Percentiles rank a stretch among this genome's conserved stretches.
Evolutionary conservation across 2,888 invertebrate species (phyloP).

Genomic region (Operophtera brumata): DNA sequence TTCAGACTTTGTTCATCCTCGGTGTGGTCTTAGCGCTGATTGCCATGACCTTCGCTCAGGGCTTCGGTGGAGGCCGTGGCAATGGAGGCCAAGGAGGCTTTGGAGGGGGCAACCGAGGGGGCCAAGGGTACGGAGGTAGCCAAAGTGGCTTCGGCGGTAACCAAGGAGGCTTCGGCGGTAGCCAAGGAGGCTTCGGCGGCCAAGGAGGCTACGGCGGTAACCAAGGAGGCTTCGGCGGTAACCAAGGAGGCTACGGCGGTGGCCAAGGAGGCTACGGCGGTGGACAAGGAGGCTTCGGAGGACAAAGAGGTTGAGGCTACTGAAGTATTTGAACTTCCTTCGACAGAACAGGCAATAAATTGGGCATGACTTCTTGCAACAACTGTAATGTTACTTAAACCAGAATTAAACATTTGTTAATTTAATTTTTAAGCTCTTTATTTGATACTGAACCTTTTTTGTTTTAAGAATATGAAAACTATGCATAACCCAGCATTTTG

Average conservation of each 20-base stretch:
- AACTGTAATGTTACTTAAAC: not conserved
- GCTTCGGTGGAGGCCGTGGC: conserved; percentile 24
- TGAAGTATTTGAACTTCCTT: not conserved
- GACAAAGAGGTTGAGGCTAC: not conserved
- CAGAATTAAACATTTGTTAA: conserved; percentile 8
- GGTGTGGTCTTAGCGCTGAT: conserved; percentile 37
- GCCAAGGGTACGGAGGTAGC: conserved; percentile 32
- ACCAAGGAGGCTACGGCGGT: conserved; percentile 13
- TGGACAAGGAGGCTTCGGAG: conserved; percentile 4
- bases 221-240: conserved; percentile 2
- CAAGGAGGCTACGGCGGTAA: conserved; percentile 8
- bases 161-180: conserved; percentile 35
- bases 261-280: conserved; percentile 2
- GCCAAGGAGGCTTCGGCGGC: conserved; percentile 33
- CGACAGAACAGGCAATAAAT: not conserved
- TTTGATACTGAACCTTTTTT: too few species aligned
- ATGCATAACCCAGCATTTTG: too few species aligned
- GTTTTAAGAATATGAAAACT: too few species aligned
- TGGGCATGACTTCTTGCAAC: not conserved
- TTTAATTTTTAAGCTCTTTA: not conserved
- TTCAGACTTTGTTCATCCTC: conserved; percentile 39
- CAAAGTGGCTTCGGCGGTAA: conserved; percentile 34
- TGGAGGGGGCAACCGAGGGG: conserved; percentile 29
- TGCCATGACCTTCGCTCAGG: conserved; percentile 36
- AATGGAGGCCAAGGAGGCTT: not conserved